A percentile compares a stretch with the other conserved stretches of the same genome.
Evolutionary conservation across 2,888 invertebrate genomes (phyloP).

Genomic region (Tinea trinotella): DNA sequence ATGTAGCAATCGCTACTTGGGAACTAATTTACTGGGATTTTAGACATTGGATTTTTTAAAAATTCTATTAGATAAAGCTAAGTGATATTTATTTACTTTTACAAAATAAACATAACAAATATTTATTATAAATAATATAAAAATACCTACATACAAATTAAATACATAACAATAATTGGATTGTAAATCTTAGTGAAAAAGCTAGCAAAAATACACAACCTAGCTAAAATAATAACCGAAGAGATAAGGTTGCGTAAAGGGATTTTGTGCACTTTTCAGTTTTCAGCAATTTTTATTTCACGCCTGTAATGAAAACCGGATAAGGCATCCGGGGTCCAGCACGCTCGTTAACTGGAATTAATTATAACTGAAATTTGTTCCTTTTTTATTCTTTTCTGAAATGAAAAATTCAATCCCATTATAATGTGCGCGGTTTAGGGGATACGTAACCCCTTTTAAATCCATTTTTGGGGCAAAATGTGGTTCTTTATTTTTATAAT

Average conservation of each 20-base stretch:
- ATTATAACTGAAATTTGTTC: constrained; percentile 24
- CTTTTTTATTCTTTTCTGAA: constrained; percentile 5
- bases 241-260: not conserved
- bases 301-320: constrained; percentile 19
- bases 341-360: constrained; percentile 44
- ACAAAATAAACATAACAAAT: too few species aligned
- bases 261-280: not conserved
- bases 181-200: too few species aligned
- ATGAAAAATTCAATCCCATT: constrained; percentile 7
- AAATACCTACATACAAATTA: too few species aligned
- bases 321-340: constrained; percentile 21
- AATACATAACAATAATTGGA: too few species aligned
- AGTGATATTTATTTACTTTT: too few species aligned
- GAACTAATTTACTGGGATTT: too few species aligned
- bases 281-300: constrained; percentile 5
- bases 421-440: not conserved
- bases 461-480: not conserved
- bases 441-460: not conserved
- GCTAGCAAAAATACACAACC: too few species aligned
- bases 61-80: too few species aligned
- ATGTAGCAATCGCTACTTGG: too few species aligned
- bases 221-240: too few species aligned
- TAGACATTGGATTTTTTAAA: too few species aligned
- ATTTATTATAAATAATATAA: too few species aligned
- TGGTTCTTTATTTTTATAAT: not conserved